Conservation (phyloP, 2,888 invertebrate genomes). For the Rugalucina vietnamica region DNA sequence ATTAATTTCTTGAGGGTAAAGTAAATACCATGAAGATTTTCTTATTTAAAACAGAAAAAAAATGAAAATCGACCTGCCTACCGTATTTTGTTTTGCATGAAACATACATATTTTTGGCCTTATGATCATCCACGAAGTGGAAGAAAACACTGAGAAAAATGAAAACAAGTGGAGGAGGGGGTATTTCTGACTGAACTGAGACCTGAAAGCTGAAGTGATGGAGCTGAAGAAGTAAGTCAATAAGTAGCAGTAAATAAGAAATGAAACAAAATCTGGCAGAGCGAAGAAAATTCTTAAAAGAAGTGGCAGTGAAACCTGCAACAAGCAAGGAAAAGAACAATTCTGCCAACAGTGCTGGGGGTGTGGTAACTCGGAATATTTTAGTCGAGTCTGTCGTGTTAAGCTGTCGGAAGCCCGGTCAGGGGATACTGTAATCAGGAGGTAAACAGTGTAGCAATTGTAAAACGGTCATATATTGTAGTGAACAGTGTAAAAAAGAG, state of each 20-base stretch:
- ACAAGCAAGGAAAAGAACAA: neutral
- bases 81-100: too few relatives aligned
- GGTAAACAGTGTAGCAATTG: neutral
- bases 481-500: neutral
- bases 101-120: too few relatives aligned
- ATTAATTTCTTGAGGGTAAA: too few relatives aligned
- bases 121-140: neutral
- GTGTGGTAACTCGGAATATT: conserved; percentile 18
- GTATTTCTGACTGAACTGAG: conserved; percentile 8
- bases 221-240: conserved; percentile 1
- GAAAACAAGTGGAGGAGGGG: conserved; percentile 8
- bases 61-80: too few relatives aligned
- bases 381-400: conserved; percentile 11
- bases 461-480: neutral
- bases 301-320: neutral
- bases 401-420: conserved; percentile 23
- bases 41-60: too few relatives aligned
- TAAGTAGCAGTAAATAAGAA: neutral
- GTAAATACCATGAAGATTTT: too few relatives aligned
- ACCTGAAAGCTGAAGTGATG: conserved; percentile 10
- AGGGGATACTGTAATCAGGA: conserved; percentile 20
- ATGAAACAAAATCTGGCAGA: neutral
- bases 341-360: conserved; percentile 32
- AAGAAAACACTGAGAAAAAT: neutral
- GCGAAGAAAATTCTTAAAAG: neutral